Base-by-base conservation (phyloP, 2,113 vertebrate species). In the Oreocharis arfaki region DNA sequence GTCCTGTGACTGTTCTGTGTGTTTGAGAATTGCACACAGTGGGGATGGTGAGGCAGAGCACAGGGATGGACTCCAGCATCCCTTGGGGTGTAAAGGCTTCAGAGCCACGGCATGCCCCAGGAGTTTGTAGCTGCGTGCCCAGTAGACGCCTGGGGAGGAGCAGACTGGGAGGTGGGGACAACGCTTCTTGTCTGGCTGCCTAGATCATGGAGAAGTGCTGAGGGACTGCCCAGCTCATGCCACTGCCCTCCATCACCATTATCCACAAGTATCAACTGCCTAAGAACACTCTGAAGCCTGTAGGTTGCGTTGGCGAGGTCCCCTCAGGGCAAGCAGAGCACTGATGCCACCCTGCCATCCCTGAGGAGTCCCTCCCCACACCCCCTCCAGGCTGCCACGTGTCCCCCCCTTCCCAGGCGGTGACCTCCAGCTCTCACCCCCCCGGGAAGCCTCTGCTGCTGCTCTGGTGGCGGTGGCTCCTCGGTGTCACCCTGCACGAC, bases 311-410 rank as follows among this genome's bases (percentile, higher is more conserved):
- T 30, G 63, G 33, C 1, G 15, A 44, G 16, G 35, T 7, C 7
- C 4, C 24, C 37, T 14, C 0, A 0, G 14, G 33, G 67, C 39
- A 23, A 60, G 46, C 1, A 0, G 16, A 60, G 41, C 59, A 13
- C 42, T 63, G 75, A 17, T 47, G 69, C 41, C 20, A 9, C 19
- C 2, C 6, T 10, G 32, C 24, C 69, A 60, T 4, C 33, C 50
- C 61, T 37, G 55, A 2, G 1, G 13, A 41, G 44, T 55, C 56
- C 35, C 42, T 65, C 16, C 52, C 41, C 5, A 5, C 1, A 1
- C 3, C 9, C 9, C 5, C 35, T 28, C 73, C 26, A 2, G 1
- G 7, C 67, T 13, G 18, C 11, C 77, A 21, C 1, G 0, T 0
- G 4, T 42, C 2, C 18, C 61, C 16, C 33, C 21, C 32, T 27